Evolutionary conservation across 2,113 vertebrate species (phyloP), one percentile per base, ranked within the genome.

Genomic region (Odobenus rosmarus): DNA sequence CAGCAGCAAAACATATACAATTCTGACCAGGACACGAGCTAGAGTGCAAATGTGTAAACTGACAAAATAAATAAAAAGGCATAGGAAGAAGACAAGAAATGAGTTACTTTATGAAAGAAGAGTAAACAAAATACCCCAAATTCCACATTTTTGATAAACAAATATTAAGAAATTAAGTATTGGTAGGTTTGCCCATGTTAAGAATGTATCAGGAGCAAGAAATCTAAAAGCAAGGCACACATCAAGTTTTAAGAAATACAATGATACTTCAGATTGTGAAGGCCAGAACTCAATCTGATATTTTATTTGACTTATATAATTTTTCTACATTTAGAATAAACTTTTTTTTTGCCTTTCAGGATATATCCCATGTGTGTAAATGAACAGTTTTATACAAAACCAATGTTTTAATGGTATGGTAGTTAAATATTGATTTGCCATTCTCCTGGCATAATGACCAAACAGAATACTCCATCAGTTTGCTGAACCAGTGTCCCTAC

Each of bases 391-490:
- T 83, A 83, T 31, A 86, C 21, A 80, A 85, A 98, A 97, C 72
- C 61, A 97, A 88, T 7, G 19, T 77, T 90, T 77, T 93, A 93
- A 57, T 86, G 49, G 57, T 36, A 64, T 61, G 84, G 67, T 80
- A 95, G 95, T 97, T 98, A 97, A 97, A 94, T 94, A 96, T 86
- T 97, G 94, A 96, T 98, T 98, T 97, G 88, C 83, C 96, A 96
- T 90, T 97, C 62, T 97, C 90, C 79, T 92, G 71, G 92, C 28
- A 97, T 95, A 98, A 98, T 11, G 80, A 97, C 59, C 59, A 84
- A 96, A 96, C 0, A 97, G 90, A 98, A 93, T 79, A 96, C 94
- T 94, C 96, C 81, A 81, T 96, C 84, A 88, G 67, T 90, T 95
- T 93, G 90, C 96, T 96, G 93, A 98, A 92, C 82, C 92, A 93